A percentile compares a stretch with the other conserved stretches of the same genome.
These are phyloP conservation scores for Mimas tiliae DNA, from an alignment of 2,888 invertebrate species.

Conservation along the genomic window DNA sequence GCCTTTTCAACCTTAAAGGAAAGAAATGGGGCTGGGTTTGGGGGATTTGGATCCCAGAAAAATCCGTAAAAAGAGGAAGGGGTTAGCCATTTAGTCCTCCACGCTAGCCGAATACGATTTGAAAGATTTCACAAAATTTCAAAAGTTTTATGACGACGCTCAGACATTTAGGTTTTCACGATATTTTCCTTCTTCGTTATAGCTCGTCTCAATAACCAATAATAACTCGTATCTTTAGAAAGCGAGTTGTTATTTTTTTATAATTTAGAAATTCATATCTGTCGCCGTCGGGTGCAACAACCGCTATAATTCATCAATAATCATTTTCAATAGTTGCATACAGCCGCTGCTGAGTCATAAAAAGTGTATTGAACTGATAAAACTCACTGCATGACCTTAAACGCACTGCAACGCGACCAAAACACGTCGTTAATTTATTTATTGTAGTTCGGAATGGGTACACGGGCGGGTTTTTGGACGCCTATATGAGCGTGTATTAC, in stretches of 20 bases:
- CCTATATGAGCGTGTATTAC: background rate
- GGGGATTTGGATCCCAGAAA: too few species aligned
- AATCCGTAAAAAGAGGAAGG: too few species aligned
- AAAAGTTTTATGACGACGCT: too few species aligned
- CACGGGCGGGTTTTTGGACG: slow-evolving; percentile 9
- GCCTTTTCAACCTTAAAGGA: too few species aligned
- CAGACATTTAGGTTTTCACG: too few species aligned
- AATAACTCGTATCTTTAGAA: too few species aligned
- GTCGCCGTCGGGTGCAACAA: slow-evolving; percentile 11
- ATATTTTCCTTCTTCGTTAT: too few species aligned
- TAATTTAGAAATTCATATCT: slow-evolving; percentile 14
- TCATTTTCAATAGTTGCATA: slow-evolving; percentile 36
- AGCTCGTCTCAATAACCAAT: too few species aligned
- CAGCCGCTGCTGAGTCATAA: slow-evolving; percentile 49
- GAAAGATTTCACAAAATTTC: too few species aligned
- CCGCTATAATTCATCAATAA: slow-evolving; percentile 28
- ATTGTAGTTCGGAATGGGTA: slow-evolving; percentile 5
- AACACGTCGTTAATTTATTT: slow-evolving; percentile 35
- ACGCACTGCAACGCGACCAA: slow-evolving; percentile 44
- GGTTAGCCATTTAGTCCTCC: too few species aligned
- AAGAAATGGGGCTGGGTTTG: too few species aligned
- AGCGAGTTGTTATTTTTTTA: background rate
- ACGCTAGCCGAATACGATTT: too few species aligned
- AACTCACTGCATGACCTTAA: slow-evolving; percentile 53
- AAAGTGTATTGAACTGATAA: slow-evolving; percentile 65